Conservation (phyloP, 37 sponge, comb jelly and placozoan species). For the Amphimedon queenslandica region DNA sequence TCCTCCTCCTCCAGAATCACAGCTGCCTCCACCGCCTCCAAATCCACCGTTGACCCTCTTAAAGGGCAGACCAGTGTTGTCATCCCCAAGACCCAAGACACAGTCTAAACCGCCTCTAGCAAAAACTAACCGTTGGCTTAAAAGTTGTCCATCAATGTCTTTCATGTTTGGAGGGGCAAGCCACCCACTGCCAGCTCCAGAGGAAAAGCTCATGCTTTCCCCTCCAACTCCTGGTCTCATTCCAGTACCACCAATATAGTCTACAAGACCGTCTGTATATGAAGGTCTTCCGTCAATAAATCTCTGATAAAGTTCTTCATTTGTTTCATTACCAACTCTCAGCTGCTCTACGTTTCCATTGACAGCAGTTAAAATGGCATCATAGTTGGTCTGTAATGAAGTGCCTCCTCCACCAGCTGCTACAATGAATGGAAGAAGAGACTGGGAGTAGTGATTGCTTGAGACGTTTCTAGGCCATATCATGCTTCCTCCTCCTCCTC, state of each 20-base stretch:
- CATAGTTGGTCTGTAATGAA: background rate
- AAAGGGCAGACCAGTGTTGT: background rate
- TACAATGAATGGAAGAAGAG: constrained; percentile 10
- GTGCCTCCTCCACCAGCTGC: constrained; percentile 53
- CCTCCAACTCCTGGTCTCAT: constrained; percentile 1
- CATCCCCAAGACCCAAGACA: background rate
- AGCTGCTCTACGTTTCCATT: background rate
- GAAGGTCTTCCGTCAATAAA: constrained; percentile 1
- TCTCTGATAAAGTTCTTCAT: constrained; percentile 7
- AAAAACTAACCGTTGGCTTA: constrained; percentile 10
- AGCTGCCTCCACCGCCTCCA: constrained; percentile 54
- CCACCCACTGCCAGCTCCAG: constrained; percentile 47
- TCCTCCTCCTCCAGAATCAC: constrained; percentile 41
- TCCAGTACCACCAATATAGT: background rate
- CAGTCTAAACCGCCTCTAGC: constrained; percentile 36
- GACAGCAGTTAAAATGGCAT: background rate
- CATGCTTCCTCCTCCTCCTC: constrained; percentile 60
- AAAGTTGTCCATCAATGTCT: constrained; percentile 1
- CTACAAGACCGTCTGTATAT: background rate
- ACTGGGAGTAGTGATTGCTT: background rate
- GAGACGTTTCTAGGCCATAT: constrained; percentile 1
- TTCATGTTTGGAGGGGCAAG: background rate
- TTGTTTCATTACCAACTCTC: background rate
- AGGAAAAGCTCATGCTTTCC: background rate
- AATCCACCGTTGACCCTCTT: constrained; percentile 21